Conservation (phyloP, 2,888 invertebrate species). For the Alcis repandata region DNA sequence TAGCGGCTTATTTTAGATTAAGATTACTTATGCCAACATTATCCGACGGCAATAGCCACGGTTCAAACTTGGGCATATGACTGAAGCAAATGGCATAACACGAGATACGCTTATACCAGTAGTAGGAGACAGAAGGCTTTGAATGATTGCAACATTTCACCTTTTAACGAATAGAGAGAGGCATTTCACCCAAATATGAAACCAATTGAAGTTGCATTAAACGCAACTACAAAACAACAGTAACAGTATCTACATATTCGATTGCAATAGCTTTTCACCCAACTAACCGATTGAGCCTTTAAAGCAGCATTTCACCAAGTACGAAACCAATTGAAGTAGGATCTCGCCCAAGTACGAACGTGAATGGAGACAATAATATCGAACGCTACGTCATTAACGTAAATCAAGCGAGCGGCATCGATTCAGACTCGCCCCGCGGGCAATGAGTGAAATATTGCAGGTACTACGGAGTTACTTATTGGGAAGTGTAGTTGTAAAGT, state of each 20-base stretch:
- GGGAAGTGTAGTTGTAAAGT: not conserved
- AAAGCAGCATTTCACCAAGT: not conserved
- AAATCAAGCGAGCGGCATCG: constrained; percentile 55
- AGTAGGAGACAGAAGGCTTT: too few relatives aligned
- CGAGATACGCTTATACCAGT: too few relatives aligned
- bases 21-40: too few relatives aligned
- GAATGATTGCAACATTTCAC: not conserved
- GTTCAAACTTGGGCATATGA: too few relatives aligned
- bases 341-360: constrained; percentile 12
- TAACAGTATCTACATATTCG: too few relatives aligned
- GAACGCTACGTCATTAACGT: constrained; percentile 40
- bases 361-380: constrained; percentile 27
- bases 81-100: too few relatives aligned
- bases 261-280: too few relatives aligned
- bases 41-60: too few relatives aligned
- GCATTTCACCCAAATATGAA: not conserved
- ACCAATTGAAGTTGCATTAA: too few relatives aligned
- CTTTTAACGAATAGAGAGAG: not conserved
- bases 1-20: too few relatives aligned
- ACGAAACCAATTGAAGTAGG: not conserved
- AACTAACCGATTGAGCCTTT: too few relatives aligned
- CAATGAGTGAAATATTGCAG: constrained; percentile 60
- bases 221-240: too few relatives aligned
- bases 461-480: constrained; percentile 38
- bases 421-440: constrained; percentile 53